Base-by-base conservation (phyloP, 2,888 invertebrate species). In the Yponomeuta cagnagella region DNA sequence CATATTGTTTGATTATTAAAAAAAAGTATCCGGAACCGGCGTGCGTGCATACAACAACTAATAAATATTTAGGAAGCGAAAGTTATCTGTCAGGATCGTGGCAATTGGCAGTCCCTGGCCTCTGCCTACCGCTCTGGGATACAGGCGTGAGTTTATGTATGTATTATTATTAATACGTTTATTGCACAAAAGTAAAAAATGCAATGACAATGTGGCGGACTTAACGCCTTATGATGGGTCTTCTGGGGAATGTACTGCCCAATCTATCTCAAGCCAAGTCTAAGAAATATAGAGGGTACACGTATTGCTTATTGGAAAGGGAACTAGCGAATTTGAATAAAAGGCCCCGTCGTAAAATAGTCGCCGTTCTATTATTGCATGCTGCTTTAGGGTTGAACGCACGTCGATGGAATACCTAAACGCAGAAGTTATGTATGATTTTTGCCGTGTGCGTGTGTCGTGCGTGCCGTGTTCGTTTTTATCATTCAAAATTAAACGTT, bases 321-420 rank as follows among this genome's bases (percentile, higher is more conserved):
- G 86, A 85, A 86, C 86, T 80, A 77, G 82, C 75, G 83, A 86
- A 91, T 91, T 92, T 92, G 89, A 90, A 92, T 90, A 90, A 91
- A 90, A 88, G 89, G 85, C 79, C 74, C 78, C 85, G 78, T 85
- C 86, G 84, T 91, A 89, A 90, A 91, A 88, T 89, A 87, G 88
- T 87, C 87, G 84, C 82, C 76, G 78, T 81, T 80, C 83, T 87
- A 87, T 89, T 90, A 90, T 89, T 86, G 84, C 81, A 78, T 12
- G 52, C 52, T 15, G 15, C 15, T 58, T 12, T 58, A 58, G 52
- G 52, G 52, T 15, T 58, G 52, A 15, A 12, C 52, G 15, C 15
- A 15, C 52, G 52, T 58, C 52, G 52, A 58, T 58, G 52, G 15
- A 58, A 58, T 58, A 15, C 2, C 15, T 15, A 2, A 58, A 58